These are phyloP conservation scores for Meleagris gallopavo DNA, from an alignment of 2,113 vertebrate genomes.

Conservation along the genomic window DNA sequence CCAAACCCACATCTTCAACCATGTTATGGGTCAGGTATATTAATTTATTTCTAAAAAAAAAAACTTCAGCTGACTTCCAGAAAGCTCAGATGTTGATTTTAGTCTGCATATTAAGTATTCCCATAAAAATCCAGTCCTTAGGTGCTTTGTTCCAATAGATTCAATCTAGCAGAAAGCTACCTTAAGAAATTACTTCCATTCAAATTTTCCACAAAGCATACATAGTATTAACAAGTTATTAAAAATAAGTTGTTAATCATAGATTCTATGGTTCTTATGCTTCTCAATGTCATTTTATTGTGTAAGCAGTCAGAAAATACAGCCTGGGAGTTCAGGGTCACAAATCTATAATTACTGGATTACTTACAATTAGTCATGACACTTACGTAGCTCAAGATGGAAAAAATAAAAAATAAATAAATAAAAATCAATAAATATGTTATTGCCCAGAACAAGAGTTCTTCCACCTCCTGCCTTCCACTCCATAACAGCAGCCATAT, in stretches of 20 bases:
- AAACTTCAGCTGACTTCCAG: background rate
- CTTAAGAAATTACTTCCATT: background rate
- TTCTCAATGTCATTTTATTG: background rate
- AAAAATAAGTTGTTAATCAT: too few species aligned
- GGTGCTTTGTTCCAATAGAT: background rate
- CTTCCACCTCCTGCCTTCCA: background rate
- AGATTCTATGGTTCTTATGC: too few species aligned
- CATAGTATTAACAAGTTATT: background rate
- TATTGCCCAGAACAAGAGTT: background rate
- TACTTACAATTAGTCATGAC: background rate
- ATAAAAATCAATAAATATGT: background rate
- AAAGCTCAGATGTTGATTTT: background rate
- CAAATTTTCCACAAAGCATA: background rate
- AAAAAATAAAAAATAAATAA: conserved; percentile 8
- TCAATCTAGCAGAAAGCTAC: background rate
- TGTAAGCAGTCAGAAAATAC: background rate
- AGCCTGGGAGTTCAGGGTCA: background rate
- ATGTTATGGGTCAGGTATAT: background rate
- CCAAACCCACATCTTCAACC: background rate
- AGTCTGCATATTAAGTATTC: background rate
- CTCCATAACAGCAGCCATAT: background rate
- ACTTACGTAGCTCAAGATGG: background rate
- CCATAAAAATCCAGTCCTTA: background rate
- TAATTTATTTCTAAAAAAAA: background rate
- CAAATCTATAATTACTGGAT: background rate